These are phyloP conservation scores for Symphodus melops DNA, from an alignment of 2,113 vertebrate genomes.

Conservation along the genomic window DNA sequence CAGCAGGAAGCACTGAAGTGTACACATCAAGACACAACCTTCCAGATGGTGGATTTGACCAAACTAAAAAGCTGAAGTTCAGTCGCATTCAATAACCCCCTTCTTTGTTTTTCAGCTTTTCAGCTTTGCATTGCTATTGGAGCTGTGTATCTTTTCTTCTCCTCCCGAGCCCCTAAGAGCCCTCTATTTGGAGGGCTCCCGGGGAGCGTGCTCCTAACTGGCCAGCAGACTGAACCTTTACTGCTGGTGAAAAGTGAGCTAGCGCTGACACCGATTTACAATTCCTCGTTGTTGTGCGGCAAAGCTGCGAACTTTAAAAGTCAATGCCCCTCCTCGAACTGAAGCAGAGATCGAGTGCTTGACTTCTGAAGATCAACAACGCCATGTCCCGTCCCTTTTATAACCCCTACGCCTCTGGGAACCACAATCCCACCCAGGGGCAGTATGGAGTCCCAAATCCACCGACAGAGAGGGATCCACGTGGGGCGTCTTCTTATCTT, in stretches of 20 bases:
- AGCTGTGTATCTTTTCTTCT: conserved; percentile 76
- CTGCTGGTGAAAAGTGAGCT: conserved; percentile 86
- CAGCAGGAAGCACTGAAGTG: too few relatives aligned
- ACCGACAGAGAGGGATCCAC: conserved; percentile 79
- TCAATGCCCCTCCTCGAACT: conserved; percentile 45
- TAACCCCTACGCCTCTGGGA: conserved; percentile 86
- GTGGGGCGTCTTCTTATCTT: conserved; percentile 61
- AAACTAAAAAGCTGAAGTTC: conserved; percentile 17
- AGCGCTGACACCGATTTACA: conserved; percentile 81
- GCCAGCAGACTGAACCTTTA: conserved; percentile 89
- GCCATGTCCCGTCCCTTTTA: conserved; percentile 88
- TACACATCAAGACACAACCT: neutral
- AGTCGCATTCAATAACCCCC: conserved; percentile 79
- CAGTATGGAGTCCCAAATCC: conserved; percentile 62
- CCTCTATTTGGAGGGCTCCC: conserved; percentile 28
- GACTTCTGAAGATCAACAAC: conserved; percentile 88
- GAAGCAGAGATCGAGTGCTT: conserved; percentile 83
- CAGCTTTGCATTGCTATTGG: neutral
- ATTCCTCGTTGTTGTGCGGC: conserved; percentile 60
- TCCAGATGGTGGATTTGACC: conserved; percentile 16
- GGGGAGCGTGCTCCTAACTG: conserved; percentile 85
- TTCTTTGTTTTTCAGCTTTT: conserved; percentile 26
- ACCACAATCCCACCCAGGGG: conserved; percentile 77
- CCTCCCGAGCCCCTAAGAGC: conserved; percentile 83
- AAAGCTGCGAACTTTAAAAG: neutral